Base-by-base conservation (phyloP, 2,797 vertebrate genomes). In the Pitangus sulphuratus region DNA sequence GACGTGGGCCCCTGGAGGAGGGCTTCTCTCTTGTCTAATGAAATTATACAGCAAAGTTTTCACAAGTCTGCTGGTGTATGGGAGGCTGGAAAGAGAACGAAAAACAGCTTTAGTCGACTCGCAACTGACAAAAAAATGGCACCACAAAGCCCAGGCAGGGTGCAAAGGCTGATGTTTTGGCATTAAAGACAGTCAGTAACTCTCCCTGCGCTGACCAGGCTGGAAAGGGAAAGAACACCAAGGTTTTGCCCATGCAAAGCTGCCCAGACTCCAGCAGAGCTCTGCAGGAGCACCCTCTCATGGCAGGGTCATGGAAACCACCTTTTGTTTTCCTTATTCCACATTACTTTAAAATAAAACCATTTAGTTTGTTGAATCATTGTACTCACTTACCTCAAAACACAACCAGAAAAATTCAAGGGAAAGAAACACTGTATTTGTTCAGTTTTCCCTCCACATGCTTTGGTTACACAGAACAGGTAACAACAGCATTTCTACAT, bases 41-140 rank as follows among this genome's bases (percentile, higher is more conserved):
- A 99, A 99, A 97, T 99, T 99, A 94, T 99, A 99, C 15, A 99
- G 97, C 84, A 99, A 98, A 3, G 99, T 99, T 98, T 99, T 99
- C 97, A 99, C 99, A 92, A 99, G 98, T 50, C 99, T 98, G 97
- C 99, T 99, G 54, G 99, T 99, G 44, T 99, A 98, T 4, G 98
- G 98, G 96, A 99, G 97, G 97, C 99, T 99, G 97, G 31, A 89
- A 87, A 92, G 87, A 72, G 72, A 79, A 31, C 53, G 12, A 50
- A 17, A 58, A 61, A 68, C n/a, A 44, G 31, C 18, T 71, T 82
- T 11, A 62, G 47, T 37, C 68, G 45, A 84, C 57, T 75, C 26
- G 15, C 7, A 76, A 8, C 19, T 42, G 13, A 31, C 8, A 68
- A 60, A 56, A 83, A 85, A n/a, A 1, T 25, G 21, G 72, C 56